Conservation (phyloP, 2,888 invertebrate genomes). For the Rhagophthalmus giganteus region DNA sequence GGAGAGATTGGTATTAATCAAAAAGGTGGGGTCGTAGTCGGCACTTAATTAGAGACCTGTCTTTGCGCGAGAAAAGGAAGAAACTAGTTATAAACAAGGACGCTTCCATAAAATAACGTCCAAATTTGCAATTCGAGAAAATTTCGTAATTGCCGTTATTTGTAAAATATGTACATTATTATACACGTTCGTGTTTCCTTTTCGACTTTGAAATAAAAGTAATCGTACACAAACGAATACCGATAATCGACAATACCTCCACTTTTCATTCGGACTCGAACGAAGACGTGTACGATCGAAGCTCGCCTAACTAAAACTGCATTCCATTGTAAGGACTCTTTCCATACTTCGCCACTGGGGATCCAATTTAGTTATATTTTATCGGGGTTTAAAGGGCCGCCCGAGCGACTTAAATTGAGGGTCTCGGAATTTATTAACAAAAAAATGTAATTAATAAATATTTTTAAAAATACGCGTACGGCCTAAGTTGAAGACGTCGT, state of each 20-base stretch:
- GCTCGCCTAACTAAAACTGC: constrained; percentile 25
- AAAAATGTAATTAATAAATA: too few relatives aligned
- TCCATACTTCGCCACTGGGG: constrained; percentile 36
- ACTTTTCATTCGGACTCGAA: constrained; percentile 5
- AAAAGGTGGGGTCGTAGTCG: constrained; percentile 29
- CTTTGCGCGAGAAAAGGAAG: constrained; percentile 32
- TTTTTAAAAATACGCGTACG: too few relatives aligned
- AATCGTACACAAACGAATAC: background rate
- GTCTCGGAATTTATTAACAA: constrained; percentile 5
- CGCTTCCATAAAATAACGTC: constrained; percentile 19
- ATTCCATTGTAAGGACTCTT: constrained; percentile 38
- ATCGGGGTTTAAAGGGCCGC: constrained; percentile 37
- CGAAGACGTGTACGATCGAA: constrained; percentile 1
- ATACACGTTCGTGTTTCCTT: too few relatives aligned
- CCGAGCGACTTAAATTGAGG: constrained; percentile 23
- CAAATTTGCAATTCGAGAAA: background rate
- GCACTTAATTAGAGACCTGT: constrained; percentile 36
- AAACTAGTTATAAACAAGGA: constrained; percentile 22
- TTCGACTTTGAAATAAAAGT: background rate
- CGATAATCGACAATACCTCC: background rate
- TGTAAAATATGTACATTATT: too few relatives aligned
- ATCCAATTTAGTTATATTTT: constrained; percentile 37
- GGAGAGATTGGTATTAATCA: constrained; percentile 26
- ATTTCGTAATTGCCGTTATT: background rate
- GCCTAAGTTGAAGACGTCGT: too few relatives aligned